Base-by-base conservation (phyloP, 2,888 invertebrate genomes). In the Acronicta alni region DNA sequence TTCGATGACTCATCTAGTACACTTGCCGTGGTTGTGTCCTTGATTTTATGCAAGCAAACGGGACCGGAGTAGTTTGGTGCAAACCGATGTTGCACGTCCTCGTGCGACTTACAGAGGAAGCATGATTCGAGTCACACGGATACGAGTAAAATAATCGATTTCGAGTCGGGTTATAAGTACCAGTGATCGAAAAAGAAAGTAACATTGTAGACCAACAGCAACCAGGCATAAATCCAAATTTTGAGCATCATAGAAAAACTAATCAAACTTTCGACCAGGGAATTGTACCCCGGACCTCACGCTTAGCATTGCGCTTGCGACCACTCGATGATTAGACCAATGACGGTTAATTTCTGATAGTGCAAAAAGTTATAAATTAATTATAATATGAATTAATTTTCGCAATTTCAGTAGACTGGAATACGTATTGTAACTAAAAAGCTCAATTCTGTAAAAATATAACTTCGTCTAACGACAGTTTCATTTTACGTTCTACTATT, bases 41-140 rank as follows among this genome's bases (percentile, higher is more conserved):
- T 67, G 67, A 58, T 66, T 53, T 53, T 58, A 71, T 58, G 47
- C 41, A 47, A 47, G 49, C 54, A 54, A 72, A 66, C 72, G 51
- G 54, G 37, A 59, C 54, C 54, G 46, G 18, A 49, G 49, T 12
- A 52, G 65, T 37, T 48, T 37, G 54, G 30, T 17, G 44, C 52
- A 52, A 65, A 70, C 66, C 56, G 55, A 57, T 44, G 73, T 37
- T 43, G 53, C 68, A 57, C 55, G 49, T 58, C 57, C 55, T 51
- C 53, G 45, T 46, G 12, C 57, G 43, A 57, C 48, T 62, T 72
- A 57, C 67, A 46, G 61, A 58, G 41, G 57, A 55, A 58, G 20
- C 41, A 30, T 7, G 17, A 58, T 44, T 53, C 47, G 41, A 45
- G 16, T 38, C 18, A 32, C 18, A 23, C 20, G 8, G 30, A 15